Evolutionary conservation across 2,113 vertebrate species (phyloP).

Genomic region (Saccopteryx bilineata): DNA sequence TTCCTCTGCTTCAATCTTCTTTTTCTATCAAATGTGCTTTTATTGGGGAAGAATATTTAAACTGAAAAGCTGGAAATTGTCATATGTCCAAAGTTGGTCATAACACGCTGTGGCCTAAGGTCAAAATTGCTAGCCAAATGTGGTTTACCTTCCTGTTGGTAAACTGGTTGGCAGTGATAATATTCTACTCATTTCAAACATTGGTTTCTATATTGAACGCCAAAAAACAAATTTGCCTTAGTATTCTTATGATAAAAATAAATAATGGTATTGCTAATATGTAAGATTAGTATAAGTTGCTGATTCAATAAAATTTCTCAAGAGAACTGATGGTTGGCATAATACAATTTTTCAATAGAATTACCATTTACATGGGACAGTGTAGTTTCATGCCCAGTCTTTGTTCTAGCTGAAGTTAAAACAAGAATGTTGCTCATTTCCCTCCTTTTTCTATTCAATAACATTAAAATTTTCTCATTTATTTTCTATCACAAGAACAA

Average conservation of each 20-base stretch:
- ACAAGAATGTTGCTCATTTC: background rate
- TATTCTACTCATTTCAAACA: background rate
- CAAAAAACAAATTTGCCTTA: conserved; percentile 21
- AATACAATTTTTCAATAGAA: background rate
- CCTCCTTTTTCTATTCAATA: background rate
- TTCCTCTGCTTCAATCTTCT: background rate
- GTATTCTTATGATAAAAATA: conserved; percentile 53
- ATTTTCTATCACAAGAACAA: background rate
- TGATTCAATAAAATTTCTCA: conserved; percentile 49
- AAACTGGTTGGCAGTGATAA: background rate
- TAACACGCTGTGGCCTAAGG: background rate
- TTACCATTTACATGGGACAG: conserved; percentile 17
- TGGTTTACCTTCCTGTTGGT: background rate
- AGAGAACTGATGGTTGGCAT: conserved; percentile 22
- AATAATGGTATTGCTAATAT: conserved; percentile 32
- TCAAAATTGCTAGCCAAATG: conserved; percentile 8
- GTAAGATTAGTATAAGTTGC: background rate
- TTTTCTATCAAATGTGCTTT: conserved; percentile 9
- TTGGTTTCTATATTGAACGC: background rate
- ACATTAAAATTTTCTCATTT: background rate
- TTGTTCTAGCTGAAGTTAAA: conserved; percentile 49
- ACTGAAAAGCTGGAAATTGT: background rate
- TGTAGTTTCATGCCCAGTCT: background rate
- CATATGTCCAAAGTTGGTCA: background rate
- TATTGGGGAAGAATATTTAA: background rate